Evolutionary conservation across 2,888 invertebrate species (phyloP), one percentile per base, ranked within the genome.

Genomic region (Ormyrus pomaceus): DNA sequence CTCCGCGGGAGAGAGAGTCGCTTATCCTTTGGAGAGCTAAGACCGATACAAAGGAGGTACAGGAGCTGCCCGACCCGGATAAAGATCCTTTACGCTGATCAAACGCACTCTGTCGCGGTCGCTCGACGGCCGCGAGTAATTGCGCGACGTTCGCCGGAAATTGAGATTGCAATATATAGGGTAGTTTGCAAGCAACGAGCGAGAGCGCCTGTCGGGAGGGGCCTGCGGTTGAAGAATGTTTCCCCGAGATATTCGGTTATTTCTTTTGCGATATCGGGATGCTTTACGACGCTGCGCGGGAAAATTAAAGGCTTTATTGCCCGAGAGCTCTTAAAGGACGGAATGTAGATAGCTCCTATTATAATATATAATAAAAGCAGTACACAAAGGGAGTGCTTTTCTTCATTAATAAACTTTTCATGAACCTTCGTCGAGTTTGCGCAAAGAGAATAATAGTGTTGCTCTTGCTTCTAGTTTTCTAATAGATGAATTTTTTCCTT

Each of bases 31-130:
- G 11, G 34, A 34, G 9, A 48, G 50, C 51, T 51, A 8, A n/a
- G 34, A 0, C 50, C 8, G 19, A 34, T 2, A 48, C 5, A 7
- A 48, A 66, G 53, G 34, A 34, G 5, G 34, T 51, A 9, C 13
- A 58, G 48, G 19, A 13, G 13, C n/a, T 13, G 13, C 45, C 6
- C 34, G n/a, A 45, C 8, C 56, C 62, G 53, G 61, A 62, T 72
- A 72, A 51, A 72, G 53, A 53, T 61, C 53, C 53, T 72, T 62
- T 53, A 53, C 53, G n/a, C 61, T 45, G 51, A 64, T 73, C 62
- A 64, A 64, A 72, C 72, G 62, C 72, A 64, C 5, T 13, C 46
- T 34, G 34, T 34, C 4, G 34, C 34, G 34, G 34, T 34, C 34
- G 34, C 34, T 34, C 3, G 34, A 34, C 51, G 48, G 46, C 34